Evolutionary conservation across 2,113 vertebrate species (phyloP).

Genomic region (Dermatemys mawii): DNA sequence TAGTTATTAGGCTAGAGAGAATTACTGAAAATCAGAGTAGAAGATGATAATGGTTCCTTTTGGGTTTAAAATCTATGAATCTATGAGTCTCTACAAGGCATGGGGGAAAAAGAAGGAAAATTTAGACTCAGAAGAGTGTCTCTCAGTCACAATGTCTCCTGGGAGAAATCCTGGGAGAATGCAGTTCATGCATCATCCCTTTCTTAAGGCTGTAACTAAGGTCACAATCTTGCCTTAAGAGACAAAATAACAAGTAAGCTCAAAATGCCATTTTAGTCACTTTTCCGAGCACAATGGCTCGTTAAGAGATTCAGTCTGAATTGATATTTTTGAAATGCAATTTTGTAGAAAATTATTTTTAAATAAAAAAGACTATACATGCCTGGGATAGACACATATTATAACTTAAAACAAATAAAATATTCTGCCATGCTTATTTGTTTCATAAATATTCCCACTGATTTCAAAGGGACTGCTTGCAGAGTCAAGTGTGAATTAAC

Average conservation of each 20-base stretch:
- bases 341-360: too few species aligned
- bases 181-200: background rate
- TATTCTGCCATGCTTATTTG: background rate
- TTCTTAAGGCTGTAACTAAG: background rate
- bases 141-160: background rate
- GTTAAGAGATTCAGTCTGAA: background rate
- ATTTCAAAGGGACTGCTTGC: background rate
- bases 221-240: background rate
- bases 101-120: background rate
- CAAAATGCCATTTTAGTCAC: background rate
- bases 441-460: background rate
- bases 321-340: too few species aligned
- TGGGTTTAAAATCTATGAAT: background rate
- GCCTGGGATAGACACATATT: too few species aligned
- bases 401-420: too few species aligned
- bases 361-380: too few species aligned
- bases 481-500: background rate
- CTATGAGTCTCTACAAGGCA: background rate
- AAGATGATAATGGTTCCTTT: background rate
- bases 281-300: background rate
- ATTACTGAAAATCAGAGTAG: background rate
- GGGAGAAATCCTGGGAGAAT: background rate
- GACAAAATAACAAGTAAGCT: background rate
- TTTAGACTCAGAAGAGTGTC: background rate
- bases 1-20: too few species aligned